Percentiles rank a stretch among this genome's conserved stretches.
Evolutionary conservation across 2,888 invertebrate genomes (phyloP).

Genomic region (Autographa pulchrina): DNA sequence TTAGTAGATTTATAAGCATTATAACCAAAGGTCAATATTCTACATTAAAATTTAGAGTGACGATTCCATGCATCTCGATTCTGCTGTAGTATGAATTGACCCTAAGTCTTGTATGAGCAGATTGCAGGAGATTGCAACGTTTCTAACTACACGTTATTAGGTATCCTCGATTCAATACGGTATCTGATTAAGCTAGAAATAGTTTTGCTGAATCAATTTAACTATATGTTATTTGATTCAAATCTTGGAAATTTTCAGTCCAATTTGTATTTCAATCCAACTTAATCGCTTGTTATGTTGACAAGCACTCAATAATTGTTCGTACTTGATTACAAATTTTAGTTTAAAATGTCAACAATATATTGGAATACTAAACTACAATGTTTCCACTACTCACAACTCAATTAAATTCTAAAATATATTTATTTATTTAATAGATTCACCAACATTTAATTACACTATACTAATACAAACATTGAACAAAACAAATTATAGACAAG

Average conservation of each 20-base stretch:
- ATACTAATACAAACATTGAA: no score
- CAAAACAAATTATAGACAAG: no score
- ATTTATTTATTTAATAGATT: no score
- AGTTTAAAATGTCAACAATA: background rate
- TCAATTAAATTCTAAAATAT: no score
- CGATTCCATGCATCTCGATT: no score
- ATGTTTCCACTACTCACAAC: no score
- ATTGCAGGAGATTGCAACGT: conserved; percentile 27
- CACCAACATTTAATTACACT: no score
- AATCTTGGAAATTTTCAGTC: conserved; percentile 26
- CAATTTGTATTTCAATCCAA: background rate
- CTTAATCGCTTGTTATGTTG: conserved; percentile 17
- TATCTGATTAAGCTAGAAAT: conserved; percentile 27
- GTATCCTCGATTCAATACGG: conserved; percentile 23
- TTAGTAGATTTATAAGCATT: no score
- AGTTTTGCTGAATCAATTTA: conserved; percentile 8
- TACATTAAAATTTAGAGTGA: no score
- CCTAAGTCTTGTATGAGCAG: conserved; percentile 22
- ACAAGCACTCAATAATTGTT: background rate
- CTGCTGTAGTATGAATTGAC: no score
- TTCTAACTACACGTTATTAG: conserved; percentile 31
- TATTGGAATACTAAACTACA: background rate
- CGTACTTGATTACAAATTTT: background rate
- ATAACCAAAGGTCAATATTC: no score
- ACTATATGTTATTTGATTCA: conserved; percentile 19